Conservation (phyloP, 2,888 invertebrate genomes). For the Rhorus exstirpatorius region DNA sequence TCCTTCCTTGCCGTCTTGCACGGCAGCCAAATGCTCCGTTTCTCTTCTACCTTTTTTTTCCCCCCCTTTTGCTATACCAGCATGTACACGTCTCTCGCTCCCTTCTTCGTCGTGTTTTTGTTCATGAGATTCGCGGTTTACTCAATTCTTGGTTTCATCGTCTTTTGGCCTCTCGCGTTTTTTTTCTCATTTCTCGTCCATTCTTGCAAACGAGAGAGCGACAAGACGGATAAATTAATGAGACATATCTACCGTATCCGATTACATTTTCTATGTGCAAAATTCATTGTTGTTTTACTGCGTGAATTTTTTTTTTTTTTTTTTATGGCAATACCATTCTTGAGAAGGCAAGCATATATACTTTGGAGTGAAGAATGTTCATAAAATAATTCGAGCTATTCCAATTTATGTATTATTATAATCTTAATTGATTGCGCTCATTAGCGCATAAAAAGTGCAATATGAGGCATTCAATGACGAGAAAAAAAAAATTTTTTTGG, state of each 20-base stretch:
- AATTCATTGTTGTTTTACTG: too few relatives aligned
- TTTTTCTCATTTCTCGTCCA: constrained; percentile 32
- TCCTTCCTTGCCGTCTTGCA: constrained; percentile 75
- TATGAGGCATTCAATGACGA: too few relatives aligned
- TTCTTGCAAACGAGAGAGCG: neutral
- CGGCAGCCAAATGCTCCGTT: constrained; percentile 69
- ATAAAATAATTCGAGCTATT: too few relatives aligned
- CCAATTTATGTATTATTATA: too few relatives aligned
- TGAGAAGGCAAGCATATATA: too few relatives aligned
- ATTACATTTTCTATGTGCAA: too few relatives aligned
- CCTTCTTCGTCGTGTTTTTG: constrained; percentile 42
- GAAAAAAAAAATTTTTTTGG: too few relatives aligned
- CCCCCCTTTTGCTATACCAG: constrained; percentile 34
- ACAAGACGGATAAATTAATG: constrained; percentile 13
- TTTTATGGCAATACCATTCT: too few relatives aligned
- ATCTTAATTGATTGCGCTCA: too few relatives aligned
- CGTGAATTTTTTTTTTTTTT: neutral
- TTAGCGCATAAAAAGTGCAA: too few relatives aligned
- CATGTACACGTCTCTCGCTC: constrained; percentile 43
- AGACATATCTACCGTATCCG: neutral
- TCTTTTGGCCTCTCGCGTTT: constrained; percentile 14
- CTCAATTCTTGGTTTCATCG: constrained; percentile 28
- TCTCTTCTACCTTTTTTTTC: constrained; percentile 68
- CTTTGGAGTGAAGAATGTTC: too few relatives aligned
- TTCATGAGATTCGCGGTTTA: constrained; percentile 55